Conservation (phyloP, 2,888 invertebrate species). For the Dione juno region DNA sequence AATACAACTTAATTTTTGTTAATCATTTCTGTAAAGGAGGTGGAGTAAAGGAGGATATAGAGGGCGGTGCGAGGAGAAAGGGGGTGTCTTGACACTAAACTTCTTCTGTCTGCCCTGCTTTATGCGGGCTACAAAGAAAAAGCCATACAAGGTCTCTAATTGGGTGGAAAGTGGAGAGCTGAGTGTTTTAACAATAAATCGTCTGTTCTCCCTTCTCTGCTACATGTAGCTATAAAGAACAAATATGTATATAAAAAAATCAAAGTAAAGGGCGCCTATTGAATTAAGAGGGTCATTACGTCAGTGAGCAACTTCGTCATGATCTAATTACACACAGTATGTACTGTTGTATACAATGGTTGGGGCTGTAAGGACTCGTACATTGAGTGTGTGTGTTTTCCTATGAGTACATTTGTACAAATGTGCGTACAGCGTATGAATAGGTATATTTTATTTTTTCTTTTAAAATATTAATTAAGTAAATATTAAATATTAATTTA, state of each 20-base stretch:
- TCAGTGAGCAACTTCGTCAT: conserved; percentile 7
- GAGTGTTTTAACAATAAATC: not conserved
- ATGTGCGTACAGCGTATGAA: not conserved
- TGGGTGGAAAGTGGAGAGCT: not conserved
- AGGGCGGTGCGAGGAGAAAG: too few species aligned
- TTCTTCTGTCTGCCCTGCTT: too few species aligned
- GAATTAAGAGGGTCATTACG: conserved; percentile 5
- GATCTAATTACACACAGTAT: conserved; percentile 1
- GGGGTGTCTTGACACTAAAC: too few species aligned
- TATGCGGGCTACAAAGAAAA: too few species aligned
- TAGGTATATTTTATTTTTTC: too few species aligned
- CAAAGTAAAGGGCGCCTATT: not conserved
- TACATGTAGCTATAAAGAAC: not conserved
- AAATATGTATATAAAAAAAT: not conserved
- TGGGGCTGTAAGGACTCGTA: not conserved
- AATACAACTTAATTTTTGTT: too few species aligned
- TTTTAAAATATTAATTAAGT: too few species aligned
- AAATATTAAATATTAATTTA: too few species aligned
- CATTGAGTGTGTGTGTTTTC: not conserved
- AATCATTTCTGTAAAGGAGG: too few species aligned
- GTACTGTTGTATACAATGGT: conserved; percentile 5
- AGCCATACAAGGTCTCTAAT: not conserved
- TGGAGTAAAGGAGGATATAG: too few species aligned
- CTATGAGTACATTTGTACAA: too few species aligned
- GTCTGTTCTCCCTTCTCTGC: not conserved